Evolutionary conservation across 2,888 invertebrate genomes (phyloP), one percentile per base, ranked within the genome.

Genomic region (Eueremaeus valkanovi): DNA sequence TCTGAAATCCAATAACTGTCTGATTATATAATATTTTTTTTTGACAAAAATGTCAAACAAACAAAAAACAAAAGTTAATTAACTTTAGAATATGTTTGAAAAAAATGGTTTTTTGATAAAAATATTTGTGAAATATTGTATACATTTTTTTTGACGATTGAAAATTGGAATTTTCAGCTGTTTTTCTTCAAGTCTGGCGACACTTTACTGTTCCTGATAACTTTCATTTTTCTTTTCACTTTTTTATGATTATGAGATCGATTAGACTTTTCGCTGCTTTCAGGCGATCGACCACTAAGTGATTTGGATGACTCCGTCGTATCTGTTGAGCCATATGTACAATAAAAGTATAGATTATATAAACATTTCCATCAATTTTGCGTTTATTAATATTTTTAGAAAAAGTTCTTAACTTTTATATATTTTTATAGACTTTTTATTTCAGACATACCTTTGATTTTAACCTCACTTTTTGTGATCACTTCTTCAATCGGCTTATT

Each of bases 131-230:
- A 11, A 27, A 27, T 21, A 24, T 9, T 27, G 3, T 27, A 27
- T 55, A 27, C 3, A 55, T 27, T 9, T 51, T 11, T 40, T n/a
- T n/a, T n/a, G n/a, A 45, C 3, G 51, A 5, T 21, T 51, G 3
- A 5, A 24, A 55, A 24, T 13, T 13, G 3, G 8, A 27, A 16
- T 68, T 16, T 40, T 68, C 68, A 68, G 40, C 40, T 68, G 68
- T 36, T 68, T 68, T 68, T 3, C 11, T 24, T 68, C 68, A 68
- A 68, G 42, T 42, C 68, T 21, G 68, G 68, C 42, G 68, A 68
- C 33, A 68, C 68, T 68, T 68, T 68, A 42, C 68, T 68, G 42
- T n/a, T 68, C 42, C 68, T 68, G n/a, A 68, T 68, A 21, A 21
- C 40, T 68, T 68, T 68, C 24, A 24, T 24, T 42, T 68, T 68